Evolutionary conservation across 2,888 invertebrate species (phyloP), one percentile per base, ranked within the genome.

Genomic region (Latrodectus hesperus): DNA sequence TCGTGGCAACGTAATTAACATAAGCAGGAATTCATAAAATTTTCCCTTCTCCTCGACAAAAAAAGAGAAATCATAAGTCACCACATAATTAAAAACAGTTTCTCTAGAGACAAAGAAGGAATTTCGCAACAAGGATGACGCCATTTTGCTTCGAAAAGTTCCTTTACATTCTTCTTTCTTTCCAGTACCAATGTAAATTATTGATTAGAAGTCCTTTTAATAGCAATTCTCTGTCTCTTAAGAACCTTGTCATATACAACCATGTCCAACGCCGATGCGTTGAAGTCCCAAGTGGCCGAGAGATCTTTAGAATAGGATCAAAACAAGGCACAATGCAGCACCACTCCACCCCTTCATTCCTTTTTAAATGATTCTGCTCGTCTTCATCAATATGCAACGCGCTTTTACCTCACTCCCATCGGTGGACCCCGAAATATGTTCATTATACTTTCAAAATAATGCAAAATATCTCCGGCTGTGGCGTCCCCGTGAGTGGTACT

Each of bases 381-480:
- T 71, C 79, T 76, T 86, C 86, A 86, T 86, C 81, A 86, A 81
- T 86, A 86, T 86, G 76, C 81, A 86, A 77, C 76, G 72, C 79
- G 79, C 38, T 38, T 79, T 80, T 80, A 52, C 73, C 52, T 85
- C 74, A 51, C 76, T 72, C 60, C 60, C 60, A 11, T n/a, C 12
- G n/a, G 60, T 38, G 38, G 38, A 38, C 38, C 75, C 76, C 52
- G 65, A 86, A 86, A 86, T 86, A 86, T 81, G 86, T 67, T 86
- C 86, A 86, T 86, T 86, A 86, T 86, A 86, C 86, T 86, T 86
- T 86, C 86, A 86, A 86, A 86, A 81, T 86, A 86, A 84, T 84
- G 84, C 84, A 84, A 84, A 84, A 84, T 84, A 84, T 73, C 77
- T 60, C 53, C 72, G 71, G 77, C 84, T 77, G 84, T 67, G 72